Conservation (phyloP, 2,797 vertebrate species). For the Hydrocynus forskahlii region DNA sequence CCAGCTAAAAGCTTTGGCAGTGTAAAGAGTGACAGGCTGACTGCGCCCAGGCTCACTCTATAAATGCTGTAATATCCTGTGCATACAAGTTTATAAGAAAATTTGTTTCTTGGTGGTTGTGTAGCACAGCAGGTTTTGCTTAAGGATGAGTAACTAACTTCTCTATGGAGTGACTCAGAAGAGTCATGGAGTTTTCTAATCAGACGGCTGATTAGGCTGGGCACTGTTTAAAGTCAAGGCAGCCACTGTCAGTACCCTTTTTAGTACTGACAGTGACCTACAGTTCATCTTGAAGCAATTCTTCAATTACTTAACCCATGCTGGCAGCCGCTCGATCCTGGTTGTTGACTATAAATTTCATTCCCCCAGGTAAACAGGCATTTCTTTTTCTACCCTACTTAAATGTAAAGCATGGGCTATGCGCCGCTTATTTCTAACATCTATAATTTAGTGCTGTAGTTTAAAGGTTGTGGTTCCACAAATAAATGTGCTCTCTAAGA, state of each 20-base stretch:
- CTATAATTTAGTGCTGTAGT: neutral
- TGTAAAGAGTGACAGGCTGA: neutral
- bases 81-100: constrained; percentile 1
- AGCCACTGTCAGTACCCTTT: neutral
- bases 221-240: constrained; percentile 33
- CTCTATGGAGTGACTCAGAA: constrained; percentile 55
- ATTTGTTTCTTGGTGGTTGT: constrained; percentile 23
- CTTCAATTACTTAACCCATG: neutral
- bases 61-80: constrained; percentile 28
- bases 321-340: neutral
- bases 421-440: neutral
- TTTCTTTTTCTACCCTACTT: neutral
- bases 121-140: constrained; percentile 60
- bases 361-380: neutral
- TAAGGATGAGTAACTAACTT: constrained; percentile 62
- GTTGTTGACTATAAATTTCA: constrained; percentile 5
- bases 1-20: constrained; percentile 6
- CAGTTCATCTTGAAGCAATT: neutral
- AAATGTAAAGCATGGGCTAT: neutral
- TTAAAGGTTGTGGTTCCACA: constrained; percentile 14
- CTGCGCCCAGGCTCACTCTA: neutral
- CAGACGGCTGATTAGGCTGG: constrained; percentile 58
- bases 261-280: constrained; percentile 15
- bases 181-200: constrained; percentile 45
- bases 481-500: constrained; percentile 20